Conservation (phyloP, 2,888 invertebrate genomes). For the Orthonychiurus folsomi region DNA sequence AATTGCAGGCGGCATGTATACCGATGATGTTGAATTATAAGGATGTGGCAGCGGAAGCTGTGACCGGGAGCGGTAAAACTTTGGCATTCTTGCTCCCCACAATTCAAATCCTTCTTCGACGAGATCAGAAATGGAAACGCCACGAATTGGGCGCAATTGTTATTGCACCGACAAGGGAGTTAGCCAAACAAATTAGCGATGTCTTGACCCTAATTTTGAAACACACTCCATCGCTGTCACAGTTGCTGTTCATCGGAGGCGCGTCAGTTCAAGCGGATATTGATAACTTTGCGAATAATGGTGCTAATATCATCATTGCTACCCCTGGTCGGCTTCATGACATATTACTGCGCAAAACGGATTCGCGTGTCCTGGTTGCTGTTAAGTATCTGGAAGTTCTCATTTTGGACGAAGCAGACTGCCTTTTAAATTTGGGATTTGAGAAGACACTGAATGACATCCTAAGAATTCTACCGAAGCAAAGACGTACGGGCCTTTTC, state of each 20-base stretch:
- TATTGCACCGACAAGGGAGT: conserved; percentile 89
- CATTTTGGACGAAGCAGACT: conserved; percentile 93
- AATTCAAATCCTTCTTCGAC: conserved; percentile 64
- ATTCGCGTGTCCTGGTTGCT: conserved; percentile 57
- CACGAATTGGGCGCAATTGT: conserved; percentile 79
- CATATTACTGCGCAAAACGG: conserved; percentile 50
- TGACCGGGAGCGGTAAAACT: conserved; percentile 98
- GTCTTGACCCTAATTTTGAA: conserved; percentile 51
- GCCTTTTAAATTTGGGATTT: conserved; percentile 86
- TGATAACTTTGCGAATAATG: conserved; percentile 55
- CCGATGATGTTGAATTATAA: conserved; percentile 79
- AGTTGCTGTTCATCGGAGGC: conserved; percentile 61
- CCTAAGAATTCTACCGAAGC: conserved; percentile 79
- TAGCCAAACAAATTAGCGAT: conserved; percentile 79
- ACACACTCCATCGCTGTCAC: conserved; percentile 43
- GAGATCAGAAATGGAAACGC: conserved; percentile 56
- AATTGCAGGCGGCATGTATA: conserved; percentile 67
- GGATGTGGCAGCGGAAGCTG: conserved; percentile 96
- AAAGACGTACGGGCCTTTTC: conserved; percentile 92
- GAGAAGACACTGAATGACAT: conserved; percentile 75
- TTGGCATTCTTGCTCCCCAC: conserved; percentile 89
- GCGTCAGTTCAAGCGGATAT: conserved; percentile 68
- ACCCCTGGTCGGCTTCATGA: conserved; percentile 93
- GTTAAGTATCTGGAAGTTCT: conserved; percentile 80
- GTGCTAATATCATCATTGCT: conserved; percentile 79